A percentile compares a stretch with the other conserved stretches of the same genome.
Evolutionary conservation across 2,888 invertebrate genomes (phyloP).

Genomic region (Drosophila cognata): DNA sequence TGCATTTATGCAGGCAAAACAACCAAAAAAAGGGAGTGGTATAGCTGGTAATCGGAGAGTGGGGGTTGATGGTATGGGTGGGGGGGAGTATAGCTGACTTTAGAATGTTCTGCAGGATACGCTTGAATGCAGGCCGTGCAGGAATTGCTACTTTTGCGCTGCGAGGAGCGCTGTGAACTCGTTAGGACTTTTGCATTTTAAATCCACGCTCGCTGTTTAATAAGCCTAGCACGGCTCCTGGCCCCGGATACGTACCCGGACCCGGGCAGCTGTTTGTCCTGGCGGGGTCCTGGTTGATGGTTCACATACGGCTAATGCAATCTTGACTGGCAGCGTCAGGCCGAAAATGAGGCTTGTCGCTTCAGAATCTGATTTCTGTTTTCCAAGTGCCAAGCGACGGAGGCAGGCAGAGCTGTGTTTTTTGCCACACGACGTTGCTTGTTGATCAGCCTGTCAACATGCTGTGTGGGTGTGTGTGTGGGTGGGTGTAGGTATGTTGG

Average conservation of each 20-base stretch:
- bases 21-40: slow-evolving; percentile 11
- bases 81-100: slow-evolving; percentile 2
- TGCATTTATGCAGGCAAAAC: slow-evolving; percentile 65
- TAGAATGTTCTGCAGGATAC: slow-evolving; percentile 5
- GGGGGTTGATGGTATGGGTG: not conserved
- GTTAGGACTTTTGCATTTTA: slow-evolving; percentile 72
- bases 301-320: slow-evolving; percentile 69
- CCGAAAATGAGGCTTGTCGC: slow-evolving; percentile 79
- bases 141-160: slow-evolving; percentile 57
- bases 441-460: slow-evolving; percentile 45
- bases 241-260: not conserved
- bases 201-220: slow-evolving; percentile 60
- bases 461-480: not conserved
- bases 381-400: slow-evolving; percentile 32
- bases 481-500: not conserved
- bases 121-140: slow-evolving; percentile 27
- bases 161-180: slow-evolving; percentile 27
- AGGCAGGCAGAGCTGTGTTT: not conserved
- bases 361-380: slow-evolving; percentile 76
- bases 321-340: slow-evolving; percentile 72
- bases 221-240: slow-evolving; percentile 53
- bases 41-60: not conserved
- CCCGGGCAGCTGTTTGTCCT: slow-evolving; percentile 7
- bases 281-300: slow-evolving; percentile 35
- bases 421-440: slow-evolving; percentile 46